Base-by-base conservation (phyloP, 2,113 vertebrate genomes). In the Caranx melampygus region DNA sequence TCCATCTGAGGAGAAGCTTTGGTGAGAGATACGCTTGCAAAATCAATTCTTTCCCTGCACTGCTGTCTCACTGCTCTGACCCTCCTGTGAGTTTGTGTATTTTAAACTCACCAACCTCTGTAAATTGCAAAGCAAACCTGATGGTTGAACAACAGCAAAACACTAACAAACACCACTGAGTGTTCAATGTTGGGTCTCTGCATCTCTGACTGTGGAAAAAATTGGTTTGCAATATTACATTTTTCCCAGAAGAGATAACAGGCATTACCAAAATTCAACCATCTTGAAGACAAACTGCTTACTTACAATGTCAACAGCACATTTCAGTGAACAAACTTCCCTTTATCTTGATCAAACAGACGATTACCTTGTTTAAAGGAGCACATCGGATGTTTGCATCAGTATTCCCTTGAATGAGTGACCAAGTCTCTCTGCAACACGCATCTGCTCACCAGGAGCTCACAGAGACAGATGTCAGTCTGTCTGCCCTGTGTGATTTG, bases 361-460 rank as follows among this genome's bases (percentile, higher is more conserved):
- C 1, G 12, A 78, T 89, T 81, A 86, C 75, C 86, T 91, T 75
- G 68, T 83, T 87, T 76, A 52, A 64, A 61, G 62, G 60, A 69
- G 74, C 7, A 20, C 59, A 54, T 62, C 72, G n/a, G 61, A 73
- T 47, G 66, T 72, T 54, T 77, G 65, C 65, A 45, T 82, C 42
- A 66, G 66, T 69, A 68, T 70, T 85, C 76, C 82, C 59, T 83
- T 57, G 57, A 84, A 71, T 51, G 80, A 82, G 13, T 71, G 81
- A 73, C 69, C 54, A 61, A 44, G 45, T 72, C 54, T 58, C 58
- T 51, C 40, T 14, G 62, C 40, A 35, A 66, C 6, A 47, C 55
- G 85, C 86, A 86, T 88, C 71, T 89, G 88, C 51, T 87, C 37
- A 20, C 9, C 45, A 58, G 61, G 75, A 79, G 74, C 72, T 74